These are phyloP conservation scores for Sycophila texana DNA, from an alignment of 2,888 invertebrate species.

Conservation along the genomic window DNA sequence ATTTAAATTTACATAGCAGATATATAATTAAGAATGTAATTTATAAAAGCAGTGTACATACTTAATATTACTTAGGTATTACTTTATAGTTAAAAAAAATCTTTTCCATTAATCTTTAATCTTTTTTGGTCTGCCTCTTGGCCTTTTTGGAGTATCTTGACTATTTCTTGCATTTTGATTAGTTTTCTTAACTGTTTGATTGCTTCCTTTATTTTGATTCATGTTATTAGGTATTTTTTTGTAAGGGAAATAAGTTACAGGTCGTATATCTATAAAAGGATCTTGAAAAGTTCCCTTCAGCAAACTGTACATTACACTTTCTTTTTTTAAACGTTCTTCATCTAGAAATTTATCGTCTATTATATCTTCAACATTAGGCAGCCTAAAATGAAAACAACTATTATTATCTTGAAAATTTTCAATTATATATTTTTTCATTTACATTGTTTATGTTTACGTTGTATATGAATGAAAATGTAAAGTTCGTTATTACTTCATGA, in stretches of 20 bases:
- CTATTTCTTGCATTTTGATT: background rate
- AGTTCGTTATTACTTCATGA: conserved; percentile 12
- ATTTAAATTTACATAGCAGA: too few relatives aligned
- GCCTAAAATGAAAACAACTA: conserved; percentile 60
- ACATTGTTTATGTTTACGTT: too few relatives aligned
- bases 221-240: background rate
- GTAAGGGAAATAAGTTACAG: background rate
- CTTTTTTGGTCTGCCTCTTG: background rate
- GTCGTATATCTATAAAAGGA: conserved; percentile 60
- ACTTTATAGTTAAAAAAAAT: too few relatives aligned
- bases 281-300: conserved; percentile 64
- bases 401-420: background rate
- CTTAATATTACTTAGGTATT: too few relatives aligned
- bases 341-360: conserved; percentile 66
- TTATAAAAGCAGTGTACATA: too few relatives aligned
- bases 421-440: too few relatives aligned
- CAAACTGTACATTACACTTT: conserved; percentile 67
- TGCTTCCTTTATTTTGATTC: background rate
- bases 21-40: too few relatives aligned
- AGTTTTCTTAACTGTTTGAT: background rate
- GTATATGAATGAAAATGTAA: background rate
- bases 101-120: background rate
- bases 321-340: conserved; percentile 63
- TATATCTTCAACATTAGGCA: conserved; percentile 66
- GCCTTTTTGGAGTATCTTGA: background rate